Evolutionary conservation across 2,888 invertebrate species (phyloP).

Genomic region (Sminthurinus aureus): DNA sequence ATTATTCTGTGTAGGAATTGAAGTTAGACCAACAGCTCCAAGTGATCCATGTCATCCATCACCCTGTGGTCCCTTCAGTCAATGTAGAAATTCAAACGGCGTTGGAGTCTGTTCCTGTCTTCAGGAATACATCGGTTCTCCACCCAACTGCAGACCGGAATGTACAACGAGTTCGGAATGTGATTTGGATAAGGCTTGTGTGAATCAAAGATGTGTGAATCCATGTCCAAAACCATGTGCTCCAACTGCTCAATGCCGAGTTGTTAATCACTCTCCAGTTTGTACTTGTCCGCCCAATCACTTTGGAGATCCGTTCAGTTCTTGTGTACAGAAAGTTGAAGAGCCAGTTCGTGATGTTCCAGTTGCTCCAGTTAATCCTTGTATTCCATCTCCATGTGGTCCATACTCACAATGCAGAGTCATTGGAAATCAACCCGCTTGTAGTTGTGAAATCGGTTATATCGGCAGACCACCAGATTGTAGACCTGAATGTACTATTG

Average conservation of each 20-base stretch:
- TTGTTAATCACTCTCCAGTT: conserved; percentile 61
- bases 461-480: conserved; percentile 61
- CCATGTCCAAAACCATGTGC: conserved; percentile 65
- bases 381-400: conserved; percentile 74
- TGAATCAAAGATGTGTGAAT: conserved; percentile 61
- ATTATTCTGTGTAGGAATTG: no score
- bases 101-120: conserved; percentile 66
- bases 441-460: conserved; percentile 66
- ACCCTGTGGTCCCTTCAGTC: conserved; percentile 76
- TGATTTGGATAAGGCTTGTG: conserved; percentile 61
- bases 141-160: conserved; percentile 72
- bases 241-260: conserved; percentile 68
- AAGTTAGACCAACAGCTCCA: conserved; percentile 28
- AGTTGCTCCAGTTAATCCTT: background rate
- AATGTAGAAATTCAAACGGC: conserved; percentile 63
- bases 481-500: conserved; percentile 77
- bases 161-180: conserved; percentile 68
- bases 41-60: conserved; percentile 62
- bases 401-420: conserved; percentile 78
- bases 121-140: conserved; percentile 73
- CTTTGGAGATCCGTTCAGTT: conserved; percentile 63
- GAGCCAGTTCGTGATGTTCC: conserved; percentile 51
- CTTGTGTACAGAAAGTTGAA: conserved; percentile 62
- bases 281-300: conserved; percentile 60
- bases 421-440: conserved; percentile 80